phyloP scores from a whole-genome alignment of 2,888 invertebrate species.

The Periphyllus acericola region DNA sequence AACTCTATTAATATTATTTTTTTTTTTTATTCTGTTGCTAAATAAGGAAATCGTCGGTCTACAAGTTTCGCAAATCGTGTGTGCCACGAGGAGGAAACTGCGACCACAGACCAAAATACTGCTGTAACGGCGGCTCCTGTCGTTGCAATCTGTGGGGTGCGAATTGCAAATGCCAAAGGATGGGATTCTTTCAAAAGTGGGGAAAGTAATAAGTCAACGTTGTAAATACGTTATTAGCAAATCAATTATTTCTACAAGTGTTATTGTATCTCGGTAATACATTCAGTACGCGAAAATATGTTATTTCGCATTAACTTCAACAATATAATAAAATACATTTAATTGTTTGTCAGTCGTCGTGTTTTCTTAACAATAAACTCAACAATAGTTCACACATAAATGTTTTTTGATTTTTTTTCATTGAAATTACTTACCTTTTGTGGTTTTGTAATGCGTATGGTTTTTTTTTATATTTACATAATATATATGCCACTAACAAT shows the following conservation, averaged over 20 bases:
- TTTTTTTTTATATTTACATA: not conserved
- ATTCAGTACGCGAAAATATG: not conserved
- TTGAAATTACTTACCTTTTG: not conserved
- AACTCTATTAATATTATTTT: not conserved
- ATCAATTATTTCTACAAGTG: not conserved
- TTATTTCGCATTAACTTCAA: not conserved
- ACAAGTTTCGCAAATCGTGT: slow-evolving; percentile 68
- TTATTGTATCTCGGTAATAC: not conserved
- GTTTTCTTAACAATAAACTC: slow-evolving; percentile 3
- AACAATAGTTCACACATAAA: not conserved
- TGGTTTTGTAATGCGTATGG: not conserved
- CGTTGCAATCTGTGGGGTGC: slow-evolving; percentile 90
- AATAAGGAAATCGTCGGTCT: slow-evolving; percentile 2
- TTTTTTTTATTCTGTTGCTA: not conserved
- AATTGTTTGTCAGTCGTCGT: not conserved
- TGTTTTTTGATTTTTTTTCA: not conserved
- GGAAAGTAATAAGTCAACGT: slow-evolving; percentile 59
- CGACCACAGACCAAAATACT: slow-evolving; percentile 85
- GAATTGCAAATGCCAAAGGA: slow-evolving; percentile 87
- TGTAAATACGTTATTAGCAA: not conserved
- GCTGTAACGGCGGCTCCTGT: slow-evolving; percentile 87
- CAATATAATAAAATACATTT: not conserved
- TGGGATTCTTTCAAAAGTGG: slow-evolving; percentile 89
- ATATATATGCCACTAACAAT: too few species aligned
- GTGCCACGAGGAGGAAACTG: slow-evolving; percentile 84